Evolutionary conservation across 2,113 vertebrate species (phyloP).

Genomic region (Paradisaea rubra): DNA sequence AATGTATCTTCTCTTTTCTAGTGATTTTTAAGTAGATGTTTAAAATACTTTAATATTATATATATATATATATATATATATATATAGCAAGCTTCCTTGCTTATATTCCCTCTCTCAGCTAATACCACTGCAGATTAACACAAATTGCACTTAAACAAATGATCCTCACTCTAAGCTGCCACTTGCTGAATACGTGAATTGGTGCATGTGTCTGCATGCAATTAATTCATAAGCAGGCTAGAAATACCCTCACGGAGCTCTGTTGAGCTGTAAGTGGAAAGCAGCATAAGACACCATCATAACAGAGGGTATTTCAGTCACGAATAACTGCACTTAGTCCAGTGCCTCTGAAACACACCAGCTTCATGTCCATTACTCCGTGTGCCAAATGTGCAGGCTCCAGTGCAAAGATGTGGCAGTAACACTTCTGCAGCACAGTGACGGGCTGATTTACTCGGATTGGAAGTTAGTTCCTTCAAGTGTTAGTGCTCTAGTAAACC

Average conservation of each 20-base stretch:
- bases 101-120: background rate
- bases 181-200: background rate
- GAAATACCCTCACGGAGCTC: background rate
- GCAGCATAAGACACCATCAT: background rate
- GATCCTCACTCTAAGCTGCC: background rate
- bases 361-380: background rate
- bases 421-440: background rate
- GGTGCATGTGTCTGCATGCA: background rate
- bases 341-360: background rate
- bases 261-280: background rate
- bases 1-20: background rate
- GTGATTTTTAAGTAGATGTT: background rate
- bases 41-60: background rate
- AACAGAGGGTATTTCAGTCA: background rate
- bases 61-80: too few relatives aligned
- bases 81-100: background rate
- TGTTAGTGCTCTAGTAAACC: background rate
- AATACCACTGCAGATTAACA: background rate
- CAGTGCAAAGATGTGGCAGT: background rate
- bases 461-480: background rate
- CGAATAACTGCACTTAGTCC: background rate
- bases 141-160: constrained; percentile 6
- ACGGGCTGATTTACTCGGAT: background rate
- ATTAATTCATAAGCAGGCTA: background rate
- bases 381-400: background rate